Evolutionary conservation across 2,797 vertebrate genomes (phyloP), one percentile per base, ranked within the genome.

Genomic region (Gallinago stenura): DNA sequence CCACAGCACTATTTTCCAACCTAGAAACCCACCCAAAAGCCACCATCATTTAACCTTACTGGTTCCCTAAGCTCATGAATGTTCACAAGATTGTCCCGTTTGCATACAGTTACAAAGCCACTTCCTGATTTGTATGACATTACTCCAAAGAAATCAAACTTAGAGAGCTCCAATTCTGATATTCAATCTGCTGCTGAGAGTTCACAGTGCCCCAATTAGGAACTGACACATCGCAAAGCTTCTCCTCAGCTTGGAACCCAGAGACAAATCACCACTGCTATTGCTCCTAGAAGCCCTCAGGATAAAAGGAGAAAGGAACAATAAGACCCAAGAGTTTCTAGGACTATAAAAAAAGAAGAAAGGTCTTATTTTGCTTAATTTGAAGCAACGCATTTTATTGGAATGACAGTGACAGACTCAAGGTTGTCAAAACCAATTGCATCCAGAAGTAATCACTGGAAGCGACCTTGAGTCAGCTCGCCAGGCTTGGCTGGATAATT

Each of bases 371-470:
- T 68, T 57, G 54, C 64, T 73, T 61, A 24, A 80, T 88, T 58
- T 77, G 45, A 88, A 77, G 60, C 75, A 75, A 45, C 2, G 2
- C 15, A 19, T 88, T 80, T 89, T 61, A 61, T 28, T 66, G 81
- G 35, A 30, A 45, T 35, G 84, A 39, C 65, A 81, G 73, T 17
- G 65, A 89, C 5, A 51, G 77, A 84, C 41, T 46, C 72, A 18
- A 70, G 69, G 90, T 22, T 95, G 90, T 84, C 92, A 93, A 37
- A 94, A 87, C 20, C 45, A 69, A 83, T 79, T 48, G 43, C 51
- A 73, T 9, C 37, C 76, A 72, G 48, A 73, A 78, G 73, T 35
- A 82, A n/a, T 28, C 54, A 22, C 50, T 83, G n/a, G 43, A 58
- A 95, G 41, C 18, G 56, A 53, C 57, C 71, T 57, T 71, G 12